These are phyloP conservation scores for Mycalesis mineus DNA, from an alignment of 2,888 invertebrate species.

Conservation along the genomic window DNA sequence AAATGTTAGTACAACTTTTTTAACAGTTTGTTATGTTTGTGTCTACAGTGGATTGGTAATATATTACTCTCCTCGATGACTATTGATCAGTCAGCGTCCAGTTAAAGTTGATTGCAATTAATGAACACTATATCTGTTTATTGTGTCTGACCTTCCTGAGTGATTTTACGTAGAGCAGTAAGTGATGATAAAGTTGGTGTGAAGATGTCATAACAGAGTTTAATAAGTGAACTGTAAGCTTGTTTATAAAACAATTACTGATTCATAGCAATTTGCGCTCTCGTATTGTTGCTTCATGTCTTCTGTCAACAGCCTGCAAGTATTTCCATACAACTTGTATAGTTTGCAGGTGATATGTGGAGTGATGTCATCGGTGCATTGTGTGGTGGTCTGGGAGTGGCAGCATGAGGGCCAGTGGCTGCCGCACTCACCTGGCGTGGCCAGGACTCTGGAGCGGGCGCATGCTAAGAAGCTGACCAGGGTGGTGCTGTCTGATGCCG, in stretches of 20 bases:
- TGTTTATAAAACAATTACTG: too few species aligned
- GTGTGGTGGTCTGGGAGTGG: conserved; percentile 91
- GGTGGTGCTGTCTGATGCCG: conserved; percentile 91
- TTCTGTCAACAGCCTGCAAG: too few species aligned
- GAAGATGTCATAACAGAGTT: too few species aligned
- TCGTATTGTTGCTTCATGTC: too few species aligned
- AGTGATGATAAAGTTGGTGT: too few species aligned
- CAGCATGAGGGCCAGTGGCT: conserved; percentile 85
- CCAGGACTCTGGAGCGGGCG: conserved; percentile 90
- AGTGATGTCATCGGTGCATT: conserved; percentile 80
- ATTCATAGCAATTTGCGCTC: too few species aligned
- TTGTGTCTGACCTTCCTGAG: too few species aligned
- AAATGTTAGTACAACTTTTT: not conserved
- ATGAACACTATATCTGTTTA: too few species aligned
- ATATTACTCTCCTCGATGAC: not conserved
- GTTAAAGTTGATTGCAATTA: conserved; percentile 19
- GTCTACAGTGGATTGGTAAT: not conserved
- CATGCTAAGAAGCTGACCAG: conserved; percentile 89
- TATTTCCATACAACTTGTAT: not conserved
- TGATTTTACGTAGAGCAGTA: too few species aligned
- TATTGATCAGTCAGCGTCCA: conserved; percentile 4
- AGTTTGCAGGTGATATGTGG: not conserved
- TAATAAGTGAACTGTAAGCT: too few species aligned
- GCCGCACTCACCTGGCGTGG: conserved; percentile 91
- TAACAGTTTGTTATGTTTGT: not conserved